These are phyloP conservation scores for Isaurus tuberculatus DNA, from an alignment of 92 coral and sea anemone genomes.

Conservation along the genomic window DNA sequence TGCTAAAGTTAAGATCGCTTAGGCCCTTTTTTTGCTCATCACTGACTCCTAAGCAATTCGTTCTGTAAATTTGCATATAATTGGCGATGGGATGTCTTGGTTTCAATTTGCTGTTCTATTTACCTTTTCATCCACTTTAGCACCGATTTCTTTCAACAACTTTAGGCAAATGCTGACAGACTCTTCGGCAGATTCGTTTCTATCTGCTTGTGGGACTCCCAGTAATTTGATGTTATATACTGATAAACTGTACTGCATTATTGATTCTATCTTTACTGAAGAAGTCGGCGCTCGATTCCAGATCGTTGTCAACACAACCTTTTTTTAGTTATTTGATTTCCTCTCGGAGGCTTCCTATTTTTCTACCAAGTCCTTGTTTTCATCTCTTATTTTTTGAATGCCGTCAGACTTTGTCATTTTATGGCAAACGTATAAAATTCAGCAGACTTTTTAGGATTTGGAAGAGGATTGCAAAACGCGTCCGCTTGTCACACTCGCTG, in stretches of 20 bases:
- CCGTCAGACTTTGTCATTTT: too few species aligned
- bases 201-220: constrained; percentile 35
- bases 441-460: not conserved
- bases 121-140: too few species aligned
- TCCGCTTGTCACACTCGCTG: constrained; percentile 51
- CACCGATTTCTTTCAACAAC: too few species aligned
- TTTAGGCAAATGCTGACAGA: not conserved
- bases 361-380: too few species aligned
- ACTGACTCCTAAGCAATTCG: constrained; percentile 31
- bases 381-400: too few species aligned
- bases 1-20: constrained; percentile 21
- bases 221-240: constrained; percentile 26
- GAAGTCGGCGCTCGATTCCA: not conserved
- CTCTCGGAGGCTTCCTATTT: constrained; percentile 13
- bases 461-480: constrained; percentile 38
- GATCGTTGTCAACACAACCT: not conserved
- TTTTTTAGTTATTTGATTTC: not conserved
- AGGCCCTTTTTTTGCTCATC: too few species aligned
- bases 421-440: too few species aligned
- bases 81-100: not conserved
- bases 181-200: constrained; percentile 14
- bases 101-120: too few species aligned
- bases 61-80: not conserved
- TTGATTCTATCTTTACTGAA: constrained; percentile 24
- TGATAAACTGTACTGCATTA: constrained; percentile 48